phyloP scores from a whole-genome alignment of 2,888 invertebrate species.

The Onthophagus sagittarius region DNA sequence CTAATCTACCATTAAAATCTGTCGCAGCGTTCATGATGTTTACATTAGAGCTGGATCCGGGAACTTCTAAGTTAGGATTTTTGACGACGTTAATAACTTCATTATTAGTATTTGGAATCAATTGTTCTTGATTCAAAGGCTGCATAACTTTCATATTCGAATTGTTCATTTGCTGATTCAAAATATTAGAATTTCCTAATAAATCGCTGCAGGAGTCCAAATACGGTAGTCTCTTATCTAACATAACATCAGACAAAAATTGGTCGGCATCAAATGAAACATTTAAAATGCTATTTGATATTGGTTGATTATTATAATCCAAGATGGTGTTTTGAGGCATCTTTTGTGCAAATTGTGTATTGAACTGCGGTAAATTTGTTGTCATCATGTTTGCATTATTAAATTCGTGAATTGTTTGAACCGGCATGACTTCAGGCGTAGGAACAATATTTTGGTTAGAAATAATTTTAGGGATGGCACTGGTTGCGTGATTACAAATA shows the following conservation, averaged over 20 bases:
- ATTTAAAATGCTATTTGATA: not conserved
- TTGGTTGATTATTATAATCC: not conserved
- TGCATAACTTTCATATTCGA: not conserved
- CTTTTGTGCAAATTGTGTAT: not conserved
- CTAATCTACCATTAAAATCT: not conserved
- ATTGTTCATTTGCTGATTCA: not conserved
- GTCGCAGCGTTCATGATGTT: not conserved
- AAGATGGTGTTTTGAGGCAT: not conserved
- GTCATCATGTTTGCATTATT: not conserved
- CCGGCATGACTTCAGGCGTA: not conserved
- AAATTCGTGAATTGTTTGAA: not conserved
- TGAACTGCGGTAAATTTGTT: not conserved
- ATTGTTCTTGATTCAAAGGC: not conserved
- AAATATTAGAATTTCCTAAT: not conserved
- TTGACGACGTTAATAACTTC: not conserved
- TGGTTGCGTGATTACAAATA: no score
- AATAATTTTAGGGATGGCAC: no score
- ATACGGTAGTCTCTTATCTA: not conserved
- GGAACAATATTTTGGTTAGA: no score
- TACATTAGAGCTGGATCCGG: not conserved
- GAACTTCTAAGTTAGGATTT: not conserved
- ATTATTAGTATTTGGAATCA: not conserved
- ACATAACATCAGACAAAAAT: not conserved
- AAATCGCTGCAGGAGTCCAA: not conserved
- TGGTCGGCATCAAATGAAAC: not conserved